Base-by-base conservation (phyloP, 2,888 invertebrate genomes). In the Noctua comes region DNA sequence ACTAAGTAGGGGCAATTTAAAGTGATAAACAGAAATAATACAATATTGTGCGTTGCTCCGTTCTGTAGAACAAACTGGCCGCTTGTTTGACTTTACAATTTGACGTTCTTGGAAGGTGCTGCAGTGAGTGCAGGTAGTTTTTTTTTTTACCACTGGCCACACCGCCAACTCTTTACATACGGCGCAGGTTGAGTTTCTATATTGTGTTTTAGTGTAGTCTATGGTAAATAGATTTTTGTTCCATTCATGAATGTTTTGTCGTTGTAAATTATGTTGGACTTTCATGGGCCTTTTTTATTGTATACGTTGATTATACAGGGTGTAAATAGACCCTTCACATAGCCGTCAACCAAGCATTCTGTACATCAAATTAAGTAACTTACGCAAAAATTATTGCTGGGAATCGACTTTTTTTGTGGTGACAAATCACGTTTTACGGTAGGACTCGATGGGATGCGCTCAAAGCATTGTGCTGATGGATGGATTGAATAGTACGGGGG, bases 71-170 rank as follows among this genome's bases (percentile, higher is more conserved):
- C 93, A 93, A 93, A 94, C 94, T 92, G 87, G 87, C 88, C 88
- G 86, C 89, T 90, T 95, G 91, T 95, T 95, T 95, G 93, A 92
- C 90, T 94, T 95, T 92, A 95, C 93, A 95, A 96, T 95, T 94
- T 94, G 92, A 94, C 93, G 90, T 96, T 96, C 96, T 93, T 77
- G 88, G 96, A 96, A 96, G 92, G 93, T 90, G 91, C 91, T 89
- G 90, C 36, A 36, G 36, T 90, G 88, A 89, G 88, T 90, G 91
- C 95, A 95, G 96, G 96, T 96, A 95, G 93, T 88, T 85, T 92
- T 94, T 94, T 31, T 95, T 94, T 92, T 90, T 91, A 90, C 84
- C 84, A 80, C 82, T 80, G 82, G 85, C 88, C 86, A 89, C 85
- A 88, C 88, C 88, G 82, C 75, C 88, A 87, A 78, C 80, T 88